phyloP scores from a whole-genome alignment of 2,888 invertebrate genomes.

The Omphaloscelis lunosa region DNA sequence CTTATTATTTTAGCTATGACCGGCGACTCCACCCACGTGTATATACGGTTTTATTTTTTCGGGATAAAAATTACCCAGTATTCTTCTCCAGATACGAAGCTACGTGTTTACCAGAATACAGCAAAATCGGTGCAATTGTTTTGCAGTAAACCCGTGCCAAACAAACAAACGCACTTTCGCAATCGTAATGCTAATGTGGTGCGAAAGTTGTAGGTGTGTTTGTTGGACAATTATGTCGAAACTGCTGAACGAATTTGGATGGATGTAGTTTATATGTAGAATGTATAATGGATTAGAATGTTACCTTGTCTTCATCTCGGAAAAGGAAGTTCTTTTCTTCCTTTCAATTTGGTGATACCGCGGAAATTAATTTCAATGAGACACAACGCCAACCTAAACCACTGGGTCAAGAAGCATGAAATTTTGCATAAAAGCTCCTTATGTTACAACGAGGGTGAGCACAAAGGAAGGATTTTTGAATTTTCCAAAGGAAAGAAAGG shows the following conservation, averaged over 20 bases:
- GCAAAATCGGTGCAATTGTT: neutral
- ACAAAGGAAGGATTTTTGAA: neutral
- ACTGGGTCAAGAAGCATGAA: neutral
- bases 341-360: too few species aligned
- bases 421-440: neutral
- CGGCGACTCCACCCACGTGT: neutral
- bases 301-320: neutral
- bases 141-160: neutral
- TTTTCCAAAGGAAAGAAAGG: too few species aligned
- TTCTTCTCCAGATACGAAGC: neutral
- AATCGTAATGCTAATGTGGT: conserved; percentile 3
- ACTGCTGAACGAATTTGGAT: neutral
- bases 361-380: too few species aligned
- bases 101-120: neutral
- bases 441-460: neutral
- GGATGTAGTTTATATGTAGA: neutral
- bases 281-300: neutral
- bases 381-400: neutral
- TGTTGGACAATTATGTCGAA: conserved; percentile 8
- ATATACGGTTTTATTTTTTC: neutral
- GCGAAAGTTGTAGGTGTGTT: conserved; percentile 20
- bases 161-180: conserved; percentile 20
- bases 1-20: neutral
- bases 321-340: neutral
- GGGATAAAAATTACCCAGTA: neutral